Evolutionary conservation across 1,140 invertebrate species (phyloP).

Genomic region (Ceratosolen fusciceps): DNA sequence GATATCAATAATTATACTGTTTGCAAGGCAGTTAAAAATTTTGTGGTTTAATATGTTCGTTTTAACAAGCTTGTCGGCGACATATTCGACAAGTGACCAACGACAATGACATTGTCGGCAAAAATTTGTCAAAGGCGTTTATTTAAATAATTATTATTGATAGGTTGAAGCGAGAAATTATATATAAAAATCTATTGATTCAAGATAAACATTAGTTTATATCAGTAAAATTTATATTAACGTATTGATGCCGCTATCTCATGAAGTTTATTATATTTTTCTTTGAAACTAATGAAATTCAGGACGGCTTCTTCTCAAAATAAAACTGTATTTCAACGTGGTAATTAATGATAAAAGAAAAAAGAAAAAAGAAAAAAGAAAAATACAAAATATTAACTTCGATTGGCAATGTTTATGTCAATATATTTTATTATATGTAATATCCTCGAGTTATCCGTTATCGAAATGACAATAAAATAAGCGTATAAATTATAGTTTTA

Average conservation of each 20-base stretch:
- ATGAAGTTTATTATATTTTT: neutral
- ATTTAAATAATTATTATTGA: constrained; percentile 6
- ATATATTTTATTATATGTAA: no score
- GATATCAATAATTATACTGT: no score
- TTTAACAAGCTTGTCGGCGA: constrained; percentile 16
- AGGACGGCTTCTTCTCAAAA: neutral
- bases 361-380: no score
- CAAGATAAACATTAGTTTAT: neutral
- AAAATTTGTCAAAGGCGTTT: constrained; percentile 25
- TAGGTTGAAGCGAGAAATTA: constrained; percentile 8
- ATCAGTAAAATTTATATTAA: neutral
- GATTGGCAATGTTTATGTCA: no score
- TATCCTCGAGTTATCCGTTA: constrained; percentile 15
- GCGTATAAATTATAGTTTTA: neutral
- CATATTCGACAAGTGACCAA: neutral
- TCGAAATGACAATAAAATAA: constrained; percentile 17
- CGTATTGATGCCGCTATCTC: neutral
- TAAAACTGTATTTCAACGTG: neutral
- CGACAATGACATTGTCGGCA: constrained; percentile 27
- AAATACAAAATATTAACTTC: no score
- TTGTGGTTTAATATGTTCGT: neutral
- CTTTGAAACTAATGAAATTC: neutral
- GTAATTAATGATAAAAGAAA: no score
- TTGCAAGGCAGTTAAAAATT: constrained; percentile 27
- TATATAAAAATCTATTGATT: neutral